A percentile compares a stretch with the other conserved stretches of the same genome.
Evolutionary conservation across 1,140 invertebrate genomes (phyloP).

Genomic region (Drosophila pectinifera): DNA sequence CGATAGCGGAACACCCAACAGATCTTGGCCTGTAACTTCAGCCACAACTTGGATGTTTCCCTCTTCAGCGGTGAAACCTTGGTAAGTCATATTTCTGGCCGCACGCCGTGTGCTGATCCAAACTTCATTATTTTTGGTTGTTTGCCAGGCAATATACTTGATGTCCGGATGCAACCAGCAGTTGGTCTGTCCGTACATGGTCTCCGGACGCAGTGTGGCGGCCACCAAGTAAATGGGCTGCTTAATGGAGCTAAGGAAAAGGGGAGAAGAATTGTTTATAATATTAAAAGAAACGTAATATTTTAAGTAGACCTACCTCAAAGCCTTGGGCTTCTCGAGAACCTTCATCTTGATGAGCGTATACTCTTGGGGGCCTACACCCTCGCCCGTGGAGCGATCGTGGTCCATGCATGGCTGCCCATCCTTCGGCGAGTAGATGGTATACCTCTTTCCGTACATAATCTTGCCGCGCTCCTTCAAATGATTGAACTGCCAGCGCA

Average conservation of each 20-base stretch:
- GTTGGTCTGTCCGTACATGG: constrained; percentile 99
- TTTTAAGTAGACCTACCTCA: constrained; percentile 86
- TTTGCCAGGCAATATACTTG: constrained; percentile 94
- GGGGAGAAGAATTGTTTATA: not conserved
- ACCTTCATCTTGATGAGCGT: constrained; percentile 98
- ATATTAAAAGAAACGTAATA: constrained; percentile 13
- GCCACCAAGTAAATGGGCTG: constrained; percentile 90
- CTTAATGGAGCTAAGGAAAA: constrained; percentile 49
- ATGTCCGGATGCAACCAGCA: constrained; percentile 99
- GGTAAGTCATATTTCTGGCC: constrained; percentile 98
- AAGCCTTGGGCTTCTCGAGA: constrained; percentile 89
- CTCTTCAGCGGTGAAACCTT: constrained; percentile 94
- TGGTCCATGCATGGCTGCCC: constrained; percentile 99
- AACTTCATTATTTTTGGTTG: constrained; percentile 89
- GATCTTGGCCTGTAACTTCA: constrained; percentile 91
- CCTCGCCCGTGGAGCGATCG: constrained; percentile 97
- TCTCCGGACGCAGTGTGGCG: constrained; percentile 98
- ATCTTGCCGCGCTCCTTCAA: constrained; percentile 96
- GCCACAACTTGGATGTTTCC: constrained; percentile 91
- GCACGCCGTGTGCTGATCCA: constrained; percentile 95
- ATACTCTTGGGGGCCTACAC: constrained; percentile 99
- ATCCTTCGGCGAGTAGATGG: constrained; percentile 98
- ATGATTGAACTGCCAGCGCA: constrained; percentile 97
- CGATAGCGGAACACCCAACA: constrained; percentile 92
- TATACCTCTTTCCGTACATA: constrained; percentile 98